Evolutionary conservation across 2,797 vertebrate genomes (phyloP).

Genomic region (Margarornis squamiger): DNA sequence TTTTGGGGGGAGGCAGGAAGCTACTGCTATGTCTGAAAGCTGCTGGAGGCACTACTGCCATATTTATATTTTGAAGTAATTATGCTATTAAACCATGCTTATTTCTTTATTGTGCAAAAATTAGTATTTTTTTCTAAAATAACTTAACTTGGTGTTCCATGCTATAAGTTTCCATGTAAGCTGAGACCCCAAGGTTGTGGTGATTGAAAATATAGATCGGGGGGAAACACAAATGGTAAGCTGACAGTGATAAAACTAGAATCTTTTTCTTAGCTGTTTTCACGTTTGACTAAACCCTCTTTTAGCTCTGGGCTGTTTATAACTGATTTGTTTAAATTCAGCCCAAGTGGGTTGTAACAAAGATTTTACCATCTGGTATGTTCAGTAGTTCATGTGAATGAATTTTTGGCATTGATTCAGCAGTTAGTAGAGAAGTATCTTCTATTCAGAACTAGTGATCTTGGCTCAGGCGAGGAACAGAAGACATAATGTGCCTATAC

Average conservation of each 20-base stretch:
- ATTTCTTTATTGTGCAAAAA: not conserved
- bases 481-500: not conserved
- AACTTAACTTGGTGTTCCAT: not conserved
- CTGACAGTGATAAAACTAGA: not conserved
- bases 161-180: not conserved
- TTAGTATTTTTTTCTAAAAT: not conserved
- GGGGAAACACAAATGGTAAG: not conserved
- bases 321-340: constrained; percentile 28
- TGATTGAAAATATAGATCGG: not conserved
- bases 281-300: not conserved
- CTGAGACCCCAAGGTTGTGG: not conserved
- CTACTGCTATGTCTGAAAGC: not conserved
- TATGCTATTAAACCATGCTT: not conserved
- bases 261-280: not conserved
- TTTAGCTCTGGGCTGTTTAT: constrained; percentile 24
- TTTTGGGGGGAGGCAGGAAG: not conserved
- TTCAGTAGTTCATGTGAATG: constrained; percentile 30
- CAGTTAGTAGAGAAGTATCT: not conserved
- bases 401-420: constrained; percentile 23
- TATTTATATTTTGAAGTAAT: not conserved
- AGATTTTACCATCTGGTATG: constrained; percentile 32
- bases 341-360: not conserved
- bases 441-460: not conserved
- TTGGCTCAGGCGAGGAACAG: not conserved
- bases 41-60: not conserved